Evolutionary conservation across 2,888 invertebrate genomes (phyloP).

Genomic region (Beris morrisii): DNA sequence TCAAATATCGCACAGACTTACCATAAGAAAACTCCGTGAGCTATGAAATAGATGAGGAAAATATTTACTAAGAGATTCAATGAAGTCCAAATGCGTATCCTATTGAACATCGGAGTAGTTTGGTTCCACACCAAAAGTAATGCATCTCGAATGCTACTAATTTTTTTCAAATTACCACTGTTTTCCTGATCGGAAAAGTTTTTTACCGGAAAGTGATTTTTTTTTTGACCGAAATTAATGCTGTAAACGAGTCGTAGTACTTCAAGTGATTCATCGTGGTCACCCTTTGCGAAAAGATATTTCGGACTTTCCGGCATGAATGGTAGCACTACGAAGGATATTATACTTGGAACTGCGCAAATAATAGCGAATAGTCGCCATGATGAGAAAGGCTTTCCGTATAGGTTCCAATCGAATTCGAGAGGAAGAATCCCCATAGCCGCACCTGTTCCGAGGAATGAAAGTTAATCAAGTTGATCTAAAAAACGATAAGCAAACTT

Average conservation of each 20-base stretch:
- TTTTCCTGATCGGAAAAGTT: conserved; percentile 43
- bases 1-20: conserved; percentile 35
- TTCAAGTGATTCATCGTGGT: conserved; percentile 61
- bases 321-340: conserved; percentile 62
- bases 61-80: conserved; percentile 49
- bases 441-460: conserved; percentile 59
- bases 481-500: conserved; percentile 31
- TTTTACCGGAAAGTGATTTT: conserved; percentile 59
- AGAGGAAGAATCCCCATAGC: conserved; percentile 71
- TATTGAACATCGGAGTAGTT: conserved; percentile 49
- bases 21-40: conserved; percentile 54
- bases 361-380: conserved; percentile 75
- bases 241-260: conserved; percentile 65
- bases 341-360: conserved; percentile 61
- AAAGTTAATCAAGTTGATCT: background rate
- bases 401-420: conserved; percentile 56
- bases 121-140: conserved; percentile 50
- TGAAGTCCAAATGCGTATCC: conserved; percentile 46
- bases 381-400: conserved; percentile 65
- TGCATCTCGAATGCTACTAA: conserved; percentile 47
- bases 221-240: conserved; percentile 56
- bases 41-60: conserved; percentile 48
- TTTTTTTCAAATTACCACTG: conserved; percentile 47
- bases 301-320: conserved; percentile 79
- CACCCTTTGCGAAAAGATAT: conserved; percentile 67